Percentiles rank a stretch among this genome's conserved stretches.
Evolutionary conservation across 2,113 vertebrate species (phyloP).

Genomic region (Erythrolamprus reginae): DNA sequence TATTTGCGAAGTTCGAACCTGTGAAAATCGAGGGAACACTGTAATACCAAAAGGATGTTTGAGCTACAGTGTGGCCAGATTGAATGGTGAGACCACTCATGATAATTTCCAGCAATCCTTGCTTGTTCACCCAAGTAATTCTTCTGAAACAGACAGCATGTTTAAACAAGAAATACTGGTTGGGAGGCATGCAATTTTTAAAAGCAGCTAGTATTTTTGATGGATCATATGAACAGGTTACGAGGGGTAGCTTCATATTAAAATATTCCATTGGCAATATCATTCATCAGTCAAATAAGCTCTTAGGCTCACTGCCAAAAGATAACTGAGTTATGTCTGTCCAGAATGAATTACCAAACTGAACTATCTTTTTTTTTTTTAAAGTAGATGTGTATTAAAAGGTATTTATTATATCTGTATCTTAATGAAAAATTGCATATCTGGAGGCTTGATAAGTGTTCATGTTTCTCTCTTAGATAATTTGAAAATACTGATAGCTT

Average conservation of each 20-base stretch:
- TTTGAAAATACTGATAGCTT: slow-evolving; percentile 44
- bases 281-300: slow-evolving; percentile 67
- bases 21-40: too few species aligned
- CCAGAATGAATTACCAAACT: slow-evolving; percentile 55
- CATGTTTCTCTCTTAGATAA: slow-evolving; percentile 24
- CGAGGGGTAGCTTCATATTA: slow-evolving; percentile 65
- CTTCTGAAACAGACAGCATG: slow-evolving; percentile 69
- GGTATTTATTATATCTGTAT: not conserved
- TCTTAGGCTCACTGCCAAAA: slow-evolving; percentile 60
- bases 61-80: slow-evolving; percentile 70
- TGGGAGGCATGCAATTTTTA: slow-evolving; percentile 74
- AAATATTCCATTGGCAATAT: slow-evolving; percentile 65
- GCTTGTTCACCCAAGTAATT: slow-evolving; percentile 75
- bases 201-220: slow-evolving; percentile 73
- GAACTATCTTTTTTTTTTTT: slow-evolving; percentile 12
- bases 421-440: slow-evolving; percentile 36
- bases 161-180: slow-evolving; percentile 77
- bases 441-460: slow-evolving; percentile 49
- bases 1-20: too few species aligned
- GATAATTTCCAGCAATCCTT: slow-evolving; percentile 62
- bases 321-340: slow-evolving; percentile 57
- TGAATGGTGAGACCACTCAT: slow-evolving; percentile 60
- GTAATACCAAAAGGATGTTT: slow-evolving; percentile 68
- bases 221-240: slow-evolving; percentile 64
- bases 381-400: slow-evolving; percentile 48